These are phyloP conservation scores for Cottoperca gobio DNA, from an alignment of 2,797 vertebrate species.

Conservation along the genomic window DNA sequence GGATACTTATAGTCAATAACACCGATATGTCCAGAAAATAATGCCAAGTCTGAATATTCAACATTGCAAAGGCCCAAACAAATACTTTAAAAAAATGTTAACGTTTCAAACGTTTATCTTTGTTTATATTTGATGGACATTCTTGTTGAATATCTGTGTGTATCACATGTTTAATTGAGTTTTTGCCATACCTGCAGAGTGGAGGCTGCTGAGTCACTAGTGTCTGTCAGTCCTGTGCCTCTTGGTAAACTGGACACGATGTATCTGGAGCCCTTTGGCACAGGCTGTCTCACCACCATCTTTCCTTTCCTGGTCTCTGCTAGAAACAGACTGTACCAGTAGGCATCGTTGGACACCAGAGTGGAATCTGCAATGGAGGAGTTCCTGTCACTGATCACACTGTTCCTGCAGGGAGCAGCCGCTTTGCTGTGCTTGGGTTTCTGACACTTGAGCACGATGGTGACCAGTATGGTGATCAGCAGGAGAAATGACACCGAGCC, in stretches of 20 bases:
- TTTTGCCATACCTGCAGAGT: neutral
- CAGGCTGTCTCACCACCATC: slow-evolving; percentile 69
- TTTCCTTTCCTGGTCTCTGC: slow-evolving; percentile 74
- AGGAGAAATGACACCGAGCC: slow-evolving; percentile 49
- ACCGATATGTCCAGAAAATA: neutral
- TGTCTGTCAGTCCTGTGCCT: slow-evolving; percentile 48
- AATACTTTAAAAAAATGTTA: too few relatives aligned
- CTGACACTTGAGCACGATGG: slow-evolving; percentile 74
- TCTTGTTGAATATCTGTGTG: rapidly evolving
- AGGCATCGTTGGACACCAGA: slow-evolving; percentile 72
- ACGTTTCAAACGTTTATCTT: neutral
- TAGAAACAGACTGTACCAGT: slow-evolving; percentile 74
- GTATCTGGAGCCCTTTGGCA: slow-evolving; percentile 74
- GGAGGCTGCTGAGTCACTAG: neutral
- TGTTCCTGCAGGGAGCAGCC: slow-evolving; percentile 64
- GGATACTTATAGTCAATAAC: neutral
- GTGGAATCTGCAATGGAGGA: slow-evolving; percentile 66
- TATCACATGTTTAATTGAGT: too few relatives aligned
- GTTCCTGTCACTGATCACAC: slow-evolving; percentile 64
- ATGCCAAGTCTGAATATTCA: too few relatives aligned
- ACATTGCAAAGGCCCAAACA: neutral
- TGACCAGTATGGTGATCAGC: slow-evolving; percentile 53
- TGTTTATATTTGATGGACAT: neutral
- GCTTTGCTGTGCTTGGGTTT: slow-evolving; percentile 57
- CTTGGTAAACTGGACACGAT: slow-evolving; percentile 67